Evolutionary conservation across 2,113 vertebrate genomes (phyloP), one percentile per base, ranked within the genome.

Genomic region (Channa maculata): DNA sequence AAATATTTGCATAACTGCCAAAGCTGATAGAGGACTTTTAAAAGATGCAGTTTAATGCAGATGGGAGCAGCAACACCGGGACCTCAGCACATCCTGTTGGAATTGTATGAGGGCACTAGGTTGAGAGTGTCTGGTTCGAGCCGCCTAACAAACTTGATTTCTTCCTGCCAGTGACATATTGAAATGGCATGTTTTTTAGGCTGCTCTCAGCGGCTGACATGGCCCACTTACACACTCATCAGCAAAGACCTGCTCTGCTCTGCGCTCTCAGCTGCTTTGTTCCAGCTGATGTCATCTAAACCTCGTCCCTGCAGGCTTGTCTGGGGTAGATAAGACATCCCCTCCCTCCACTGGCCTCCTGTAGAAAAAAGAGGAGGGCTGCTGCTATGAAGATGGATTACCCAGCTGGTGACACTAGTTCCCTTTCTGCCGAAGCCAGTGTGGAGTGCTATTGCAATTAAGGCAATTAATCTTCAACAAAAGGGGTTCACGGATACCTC

Each of bases 281-380:
- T 94, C 92, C 94, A 94, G 95, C 93, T 94, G 95, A 96, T 95
- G 93, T 93, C 93, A 96, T 95, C 95, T 88, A 53, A 95, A 93
- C 77, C 85, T 87, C 55, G 82, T 93, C 94, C 94, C 92, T 85
- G 86, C 94, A 94, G 95, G 94, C 71, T 3, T 82, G 89, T 80
- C 90, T 93, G 88, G 89, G 75, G 78, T 90, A 94, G 91, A 95
- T 91, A 95, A 94, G 92, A 86, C 82, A 55, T 72, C 75, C 69
- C 82, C 78, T 73, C 83, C 88, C 85, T 75, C 43, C 53, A 65
- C 77, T 71, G 65, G 78, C 67, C 82, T 84, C 71, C 78, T 79
- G 83, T 81, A 76, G 82, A 74, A 92, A 94, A 88, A 84, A 90
- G 77, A 38, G 44, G 75, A 63, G 65, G 77, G 77, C 88, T 89